Evolutionary conservation across 2,113 vertebrate species (phyloP).

Genomic region (Lipotes vexillifer): DNA sequence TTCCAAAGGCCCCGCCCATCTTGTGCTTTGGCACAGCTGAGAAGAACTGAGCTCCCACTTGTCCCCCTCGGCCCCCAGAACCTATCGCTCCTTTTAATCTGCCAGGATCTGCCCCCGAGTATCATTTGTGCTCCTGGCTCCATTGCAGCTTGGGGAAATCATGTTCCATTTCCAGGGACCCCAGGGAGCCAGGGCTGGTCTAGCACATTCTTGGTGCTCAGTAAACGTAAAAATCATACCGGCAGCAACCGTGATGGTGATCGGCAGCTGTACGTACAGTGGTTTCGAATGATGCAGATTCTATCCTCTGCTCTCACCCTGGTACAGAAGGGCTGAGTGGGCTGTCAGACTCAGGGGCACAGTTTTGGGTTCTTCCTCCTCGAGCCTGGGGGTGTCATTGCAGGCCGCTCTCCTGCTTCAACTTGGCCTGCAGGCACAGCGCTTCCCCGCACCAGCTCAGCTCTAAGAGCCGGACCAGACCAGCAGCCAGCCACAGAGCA

Average conservation of each 20-base stretch:
- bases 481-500: background rate
- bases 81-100: background rate
- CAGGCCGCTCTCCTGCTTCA: background rate
- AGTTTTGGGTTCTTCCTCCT: accelerated
- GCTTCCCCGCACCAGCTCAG: accelerated
- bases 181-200: background rate
- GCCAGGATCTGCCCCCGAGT: background rate
- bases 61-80: accelerated
- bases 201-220: too few species aligned
- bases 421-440: accelerated
- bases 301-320: background rate
- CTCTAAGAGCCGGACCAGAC: background rate
- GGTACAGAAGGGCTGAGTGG: background rate
- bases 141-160: background rate
- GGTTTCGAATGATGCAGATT: accelerated
- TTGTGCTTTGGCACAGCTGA: background rate
- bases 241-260: accelerated
- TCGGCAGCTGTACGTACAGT: background rate
- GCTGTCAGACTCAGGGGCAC: background rate
- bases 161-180: background rate
- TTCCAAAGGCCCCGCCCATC: background rate
- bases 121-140: background rate
- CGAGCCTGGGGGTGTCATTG: accelerated
- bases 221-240: accelerated
- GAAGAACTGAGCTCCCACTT: background rate